These are phyloP conservation scores for Artibeus jamaicensis DNA, from an alignment of 2,797 vertebrate genomes.

Conservation along the genomic window DNA sequence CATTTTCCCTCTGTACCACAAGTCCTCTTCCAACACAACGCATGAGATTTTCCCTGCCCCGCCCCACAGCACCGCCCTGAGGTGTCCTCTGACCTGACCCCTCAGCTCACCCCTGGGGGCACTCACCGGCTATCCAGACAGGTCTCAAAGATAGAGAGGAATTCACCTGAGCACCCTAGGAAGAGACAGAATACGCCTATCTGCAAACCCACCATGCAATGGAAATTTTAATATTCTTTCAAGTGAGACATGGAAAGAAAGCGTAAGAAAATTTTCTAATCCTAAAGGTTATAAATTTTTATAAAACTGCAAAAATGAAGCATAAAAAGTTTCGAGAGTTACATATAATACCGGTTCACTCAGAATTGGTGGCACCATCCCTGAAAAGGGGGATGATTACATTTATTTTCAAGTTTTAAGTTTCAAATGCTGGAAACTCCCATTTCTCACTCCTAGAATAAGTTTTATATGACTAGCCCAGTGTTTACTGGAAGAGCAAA, in stretches of 20 bases:
- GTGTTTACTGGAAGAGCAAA: conserved; percentile 35
- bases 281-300: background rate
- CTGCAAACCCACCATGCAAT: background rate
- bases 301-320: conserved; percentile 12
- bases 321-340: background rate
- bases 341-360: background rate
- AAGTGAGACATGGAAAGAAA: background rate
- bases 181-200: background rate
- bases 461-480: background rate
- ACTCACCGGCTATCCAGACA: background rate
- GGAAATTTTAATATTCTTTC: background rate
- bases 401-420: conserved; percentile 18
- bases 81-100: background rate
- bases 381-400: background rate
- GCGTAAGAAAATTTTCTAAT: background rate
- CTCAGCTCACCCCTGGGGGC: background rate
- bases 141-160: background rate
- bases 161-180: background rate
- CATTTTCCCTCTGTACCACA: background rate
- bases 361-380: background rate
- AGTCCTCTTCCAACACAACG: background rate
- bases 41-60: background rate
- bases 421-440: conserved; percentile 35
- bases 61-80: accelerated
- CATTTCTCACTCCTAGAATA: background rate